These are phyloP conservation scores for Cepphus grylle DNA, from an alignment of 2,113 vertebrate species.

Conservation along the genomic window DNA sequence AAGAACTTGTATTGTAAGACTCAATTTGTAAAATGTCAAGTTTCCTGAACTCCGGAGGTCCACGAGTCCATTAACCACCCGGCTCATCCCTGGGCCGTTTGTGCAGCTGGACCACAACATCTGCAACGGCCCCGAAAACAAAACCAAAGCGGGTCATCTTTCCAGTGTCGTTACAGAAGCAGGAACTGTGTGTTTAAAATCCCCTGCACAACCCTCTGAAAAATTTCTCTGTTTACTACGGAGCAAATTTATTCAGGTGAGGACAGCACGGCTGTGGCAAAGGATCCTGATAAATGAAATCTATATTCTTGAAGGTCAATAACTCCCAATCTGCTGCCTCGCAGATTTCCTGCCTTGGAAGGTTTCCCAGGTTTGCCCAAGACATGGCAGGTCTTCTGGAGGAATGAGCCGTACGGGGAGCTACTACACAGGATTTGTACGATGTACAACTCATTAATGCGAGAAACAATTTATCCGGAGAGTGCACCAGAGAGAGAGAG, in stretches of 20 bases:
- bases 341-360: conserved; percentile 52
- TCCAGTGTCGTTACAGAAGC: accelerated
- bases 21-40: neutral
- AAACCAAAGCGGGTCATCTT: neutral
- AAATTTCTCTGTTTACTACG: neutral
- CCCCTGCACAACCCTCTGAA: neutral
- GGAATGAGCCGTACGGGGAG: conserved; percentile 22
- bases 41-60: neutral
- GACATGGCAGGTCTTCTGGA: conserved; percentile 48
- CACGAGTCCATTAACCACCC: neutral
- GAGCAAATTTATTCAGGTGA: conserved; percentile 32
- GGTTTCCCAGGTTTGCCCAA: conserved; percentile 45
- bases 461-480: conserved; percentile 25
- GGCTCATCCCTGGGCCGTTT: accelerated
- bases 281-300: conserved; percentile 46
- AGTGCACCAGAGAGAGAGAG: neutral
- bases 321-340: conserved; percentile 55
- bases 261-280: neutral
- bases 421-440: conserved; percentile 9
- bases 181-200: neutral
- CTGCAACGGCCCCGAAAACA: neutral
- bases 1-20: neutral
- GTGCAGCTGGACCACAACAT: neutral
- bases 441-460: conserved; percentile 26
- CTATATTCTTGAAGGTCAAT: conserved; percentile 52